Evolutionary conservation across 2,888 invertebrate species (phyloP), one percentile per base, ranked within the genome.

Genomic region (Ariolimax columbianus): DNA sequence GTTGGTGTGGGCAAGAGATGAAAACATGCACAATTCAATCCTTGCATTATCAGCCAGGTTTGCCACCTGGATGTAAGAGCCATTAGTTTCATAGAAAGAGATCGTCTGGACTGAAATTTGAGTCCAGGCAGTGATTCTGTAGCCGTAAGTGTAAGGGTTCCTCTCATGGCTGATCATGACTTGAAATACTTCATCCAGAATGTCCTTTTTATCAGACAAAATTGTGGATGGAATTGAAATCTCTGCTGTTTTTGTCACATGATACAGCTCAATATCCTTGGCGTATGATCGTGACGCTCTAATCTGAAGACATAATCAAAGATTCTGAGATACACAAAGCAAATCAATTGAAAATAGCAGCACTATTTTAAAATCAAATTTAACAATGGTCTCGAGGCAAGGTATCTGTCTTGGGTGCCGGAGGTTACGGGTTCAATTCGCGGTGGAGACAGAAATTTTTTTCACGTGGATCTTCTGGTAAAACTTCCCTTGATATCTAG

Each of bases 101-200:
- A 90, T 85, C 3, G 88, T 86, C 17, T 90, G 80, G 0, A 90
- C 89, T 26, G 86, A 86, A 19, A 91, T 88, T 72, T 87, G 87
- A 0, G 89, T 55, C 23, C 81, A 55, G 0, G 84, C 40, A 33
- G 82, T 51, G 4, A 68, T 79, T 14, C 77, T 75, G 66, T 86
- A 88, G 26, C 89, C 90, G 86, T 89, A 91, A 23, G 88, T 88
- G 63, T 87, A 90, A 11, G 90, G 91, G 82, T 90, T 90, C 43
- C 84, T 36, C 0, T 83, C 40, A n/a, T 82, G 84, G 47, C 88
- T 88, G 30, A 89, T 86, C 78, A 88, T 85, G 14, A 90, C 30
- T 70, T 86, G 81, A 7, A 85, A 38, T 7, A 85, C 82, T 70
- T 85, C 85, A 38, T 85, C 82, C 26, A 7, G 11, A 14, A 0